Conservation (phyloP, 1,140 invertebrate species). For the Caenorhabditis briggsae region DNA sequence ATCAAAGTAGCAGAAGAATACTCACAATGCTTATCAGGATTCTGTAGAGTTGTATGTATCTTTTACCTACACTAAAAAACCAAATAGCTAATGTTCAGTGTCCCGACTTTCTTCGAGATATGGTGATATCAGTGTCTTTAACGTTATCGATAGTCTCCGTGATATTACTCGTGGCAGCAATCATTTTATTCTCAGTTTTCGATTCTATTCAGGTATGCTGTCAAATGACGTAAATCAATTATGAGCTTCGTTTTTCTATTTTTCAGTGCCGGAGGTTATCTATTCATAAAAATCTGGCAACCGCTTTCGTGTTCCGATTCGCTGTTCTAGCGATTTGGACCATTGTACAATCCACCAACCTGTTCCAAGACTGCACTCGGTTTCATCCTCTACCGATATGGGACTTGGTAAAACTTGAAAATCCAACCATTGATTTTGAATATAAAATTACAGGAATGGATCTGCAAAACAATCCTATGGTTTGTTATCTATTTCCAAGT, state of each 20-base stretch:
- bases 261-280: conserved; percentile 74
- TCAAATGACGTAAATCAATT: not conserved
- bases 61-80: not conserved
- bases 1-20: conserved; percentile 72
- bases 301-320: conserved; percentile 79
- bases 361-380: conserved; percentile 74
- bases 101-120: conserved; percentile 73
- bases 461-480: conserved; percentile 76
- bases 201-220: conserved; percentile 72
- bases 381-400: conserved; percentile 68
- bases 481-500: conserved; percentile 78
- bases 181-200: conserved; percentile 76
- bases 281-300: conserved; percentile 80
- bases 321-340: conserved; percentile 76
- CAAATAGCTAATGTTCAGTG: conserved; percentile 68
- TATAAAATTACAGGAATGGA: conserved; percentile 71
- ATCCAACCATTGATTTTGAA: not conserved
- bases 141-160: conserved; percentile 76
- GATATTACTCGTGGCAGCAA: conserved; percentile 71
- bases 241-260: not conserved
- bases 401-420: not conserved
- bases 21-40: conserved; percentile 72
- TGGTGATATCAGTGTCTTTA: conserved; percentile 75
- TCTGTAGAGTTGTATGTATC: conserved; percentile 72
- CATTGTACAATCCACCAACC: conserved; percentile 70